Percentiles rank a stretch among this genome's conserved stretches.
phyloP scores from a whole-genome alignment of 2,113 vertebrate genomes.

The Onychorhynchus coronatus region DNA sequence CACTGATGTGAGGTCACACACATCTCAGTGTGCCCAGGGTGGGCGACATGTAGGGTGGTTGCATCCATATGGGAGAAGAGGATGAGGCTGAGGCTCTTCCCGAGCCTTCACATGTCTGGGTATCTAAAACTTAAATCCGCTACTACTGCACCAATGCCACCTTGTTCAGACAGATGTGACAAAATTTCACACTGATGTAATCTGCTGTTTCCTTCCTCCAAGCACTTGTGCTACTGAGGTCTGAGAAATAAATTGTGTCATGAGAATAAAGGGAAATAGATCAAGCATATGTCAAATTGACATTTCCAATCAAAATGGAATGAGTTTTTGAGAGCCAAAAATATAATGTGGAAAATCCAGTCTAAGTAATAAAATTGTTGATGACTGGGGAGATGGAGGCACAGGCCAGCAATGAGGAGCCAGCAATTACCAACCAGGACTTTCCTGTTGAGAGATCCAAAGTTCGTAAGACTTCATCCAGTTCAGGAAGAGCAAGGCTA shows the following conservation, averaged over 20 bases:
- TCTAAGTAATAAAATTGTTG: not conserved
- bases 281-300: not conserved
- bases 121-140: not conserved
- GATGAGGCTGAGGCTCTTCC: not conserved
- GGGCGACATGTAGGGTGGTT: not conserved
- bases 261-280: not conserved
- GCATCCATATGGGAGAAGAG: not conserved
- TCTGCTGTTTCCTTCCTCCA: not conserved
- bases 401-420: not conserved
- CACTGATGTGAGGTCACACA: not conserved
- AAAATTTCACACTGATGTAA: not conserved
- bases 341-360: not conserved
- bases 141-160: not conserved
- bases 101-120: not conserved
- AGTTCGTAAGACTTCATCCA: not conserved
- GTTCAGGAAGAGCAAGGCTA: not conserved
- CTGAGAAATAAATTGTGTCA: not conserved
- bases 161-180: not conserved
- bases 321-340: not conserved
- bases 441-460: not conserved
- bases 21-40: not conserved
- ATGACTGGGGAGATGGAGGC: not conserved
- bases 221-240: not conserved
- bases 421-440: not conserved
- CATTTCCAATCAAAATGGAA: not conserved